phyloP scores from a whole-genome alignment of 2,888 invertebrate genomes.

The Gymnoscelis rufifasciata region DNA sequence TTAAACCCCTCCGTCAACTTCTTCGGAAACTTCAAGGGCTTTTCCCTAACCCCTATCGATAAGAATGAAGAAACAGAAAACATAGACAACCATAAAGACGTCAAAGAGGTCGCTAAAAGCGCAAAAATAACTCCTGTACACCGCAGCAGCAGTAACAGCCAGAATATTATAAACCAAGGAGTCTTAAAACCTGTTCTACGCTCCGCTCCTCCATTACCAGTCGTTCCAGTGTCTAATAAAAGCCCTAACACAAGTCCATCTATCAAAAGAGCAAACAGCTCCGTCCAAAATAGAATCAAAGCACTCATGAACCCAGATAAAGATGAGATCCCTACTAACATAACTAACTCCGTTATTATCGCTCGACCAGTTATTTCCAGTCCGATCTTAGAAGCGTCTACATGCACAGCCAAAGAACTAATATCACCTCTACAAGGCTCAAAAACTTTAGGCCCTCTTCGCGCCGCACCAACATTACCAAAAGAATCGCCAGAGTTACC shows the following conservation, averaged over 20 bases:
- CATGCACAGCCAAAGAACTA: constrained; percentile 87
- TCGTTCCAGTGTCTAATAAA: constrained; percentile 65
- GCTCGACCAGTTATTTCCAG: constrained; percentile 88
- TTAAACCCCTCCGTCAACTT: constrained; percentile 80
- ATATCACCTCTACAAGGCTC: constrained; percentile 81
- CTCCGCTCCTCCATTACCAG: constrained; percentile 82
- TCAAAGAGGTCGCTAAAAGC: constrained; percentile 51
- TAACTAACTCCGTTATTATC: constrained; percentile 59
- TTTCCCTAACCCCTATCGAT: constrained; percentile 84
- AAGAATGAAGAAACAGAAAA: constrained; percentile 38
- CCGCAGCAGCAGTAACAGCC: constrained; percentile 62
- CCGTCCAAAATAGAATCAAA: constrained; percentile 67
- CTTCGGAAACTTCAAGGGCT: constrained; percentile 93
- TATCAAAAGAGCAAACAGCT: constrained; percentile 62
- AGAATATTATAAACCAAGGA: constrained; percentile 54
- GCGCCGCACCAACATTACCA: constrained; percentile 80
- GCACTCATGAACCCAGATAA: constrained; percentile 65
- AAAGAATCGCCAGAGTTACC: constrained; percentile 54
- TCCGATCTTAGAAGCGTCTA: constrained; percentile 89
- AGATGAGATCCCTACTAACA: constrained; percentile 56
- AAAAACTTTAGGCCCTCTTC: constrained; percentile 79
- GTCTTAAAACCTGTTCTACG: constrained; percentile 70
- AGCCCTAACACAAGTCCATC: constrained; percentile 61
- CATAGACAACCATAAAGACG: constrained; percentile 19
- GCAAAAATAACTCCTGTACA: constrained; percentile 78